phyloP scores from a whole-genome alignment of 2,113 vertebrate genomes.

The Pongo pygmaeus region DNA sequence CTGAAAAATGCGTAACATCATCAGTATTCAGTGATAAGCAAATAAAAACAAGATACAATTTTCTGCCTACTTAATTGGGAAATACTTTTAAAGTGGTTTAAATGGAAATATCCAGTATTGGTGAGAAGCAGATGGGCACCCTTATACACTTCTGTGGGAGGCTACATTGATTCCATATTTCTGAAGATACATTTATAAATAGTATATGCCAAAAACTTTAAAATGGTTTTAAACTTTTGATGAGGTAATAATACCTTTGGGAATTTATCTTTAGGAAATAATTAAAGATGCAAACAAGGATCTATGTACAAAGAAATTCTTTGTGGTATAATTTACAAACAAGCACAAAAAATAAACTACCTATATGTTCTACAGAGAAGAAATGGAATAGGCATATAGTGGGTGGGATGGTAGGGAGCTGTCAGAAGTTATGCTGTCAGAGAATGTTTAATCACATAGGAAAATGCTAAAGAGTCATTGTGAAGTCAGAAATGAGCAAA shows the following conservation, averaged over 20 bases:
- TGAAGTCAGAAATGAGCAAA: not conserved
- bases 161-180: slow-evolving; percentile 41
- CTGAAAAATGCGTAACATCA: slow-evolving; percentile 61
- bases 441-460: not conserved
- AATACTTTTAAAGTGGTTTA: slow-evolving; percentile 65
- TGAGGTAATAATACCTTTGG: slow-evolving; percentile 26
- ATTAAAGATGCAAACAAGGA: slow-evolving; percentile 28
- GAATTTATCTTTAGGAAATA: slow-evolving; percentile 40
- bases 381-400: not conserved
- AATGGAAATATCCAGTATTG: slow-evolving; percentile 51
- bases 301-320: not conserved
- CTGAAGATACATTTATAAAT: slow-evolving; percentile 44
- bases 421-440: not conserved
- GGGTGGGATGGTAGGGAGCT: not conserved
- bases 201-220: slow-evolving; percentile 16
- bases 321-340: not conserved
- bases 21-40: slow-evolving; percentile 72
- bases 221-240: slow-evolving; percentile 48
- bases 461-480: slow-evolving; percentile 16
- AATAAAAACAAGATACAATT: slow-evolving; percentile 76
- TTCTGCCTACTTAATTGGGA: slow-evolving; percentile 61
- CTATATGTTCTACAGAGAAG: not conserved
- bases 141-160: not conserved
- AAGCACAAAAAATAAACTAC: not conserved
- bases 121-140: not conserved